Conservation (phyloP, 2,888 invertebrate genomes). For the Thera britannica region DNA sequence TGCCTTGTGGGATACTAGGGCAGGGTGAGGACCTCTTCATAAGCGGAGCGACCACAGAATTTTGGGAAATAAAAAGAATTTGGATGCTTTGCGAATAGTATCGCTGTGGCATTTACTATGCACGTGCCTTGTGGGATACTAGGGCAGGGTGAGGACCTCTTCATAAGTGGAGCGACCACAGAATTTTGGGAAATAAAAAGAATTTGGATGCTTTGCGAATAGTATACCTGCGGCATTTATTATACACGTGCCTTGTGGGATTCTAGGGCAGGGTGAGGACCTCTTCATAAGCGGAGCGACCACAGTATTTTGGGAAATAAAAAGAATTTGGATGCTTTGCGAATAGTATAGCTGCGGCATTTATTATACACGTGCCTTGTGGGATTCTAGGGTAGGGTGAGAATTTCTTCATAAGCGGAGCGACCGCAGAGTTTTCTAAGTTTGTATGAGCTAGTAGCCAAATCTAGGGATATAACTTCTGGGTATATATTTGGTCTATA, state of each 20-base stretch:
- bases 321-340: constrained; percentile 59
- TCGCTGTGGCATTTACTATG: constrained; percentile 71
- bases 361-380: constrained; percentile 71
- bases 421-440: constrained; percentile 28
- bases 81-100: constrained; percentile 56
- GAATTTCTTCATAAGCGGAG: constrained; percentile 33
- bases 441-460: no score
- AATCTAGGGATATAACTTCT: no score
- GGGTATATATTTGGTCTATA: no score
- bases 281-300: constrained; percentile 32
- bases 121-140: constrained; percentile 68
- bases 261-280: constrained; percentile 49
- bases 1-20: constrained; percentile 64
- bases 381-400: constrained; percentile 56
- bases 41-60: constrained; percentile 27
- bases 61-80: constrained; percentile 63
- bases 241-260: constrained; percentile 70
- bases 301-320: constrained; percentile 54
- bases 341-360: constrained; percentile 66
- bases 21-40: constrained; percentile 33
- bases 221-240: constrained; percentile 67
- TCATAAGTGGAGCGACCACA: constrained; percentile 33
- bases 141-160: constrained; percentile 38
- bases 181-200: constrained; percentile 59
- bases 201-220: constrained; percentile 57